Conservation (phyloP, 2,113 vertebrate species). For the Genyomyrus donnyi region DNA sequence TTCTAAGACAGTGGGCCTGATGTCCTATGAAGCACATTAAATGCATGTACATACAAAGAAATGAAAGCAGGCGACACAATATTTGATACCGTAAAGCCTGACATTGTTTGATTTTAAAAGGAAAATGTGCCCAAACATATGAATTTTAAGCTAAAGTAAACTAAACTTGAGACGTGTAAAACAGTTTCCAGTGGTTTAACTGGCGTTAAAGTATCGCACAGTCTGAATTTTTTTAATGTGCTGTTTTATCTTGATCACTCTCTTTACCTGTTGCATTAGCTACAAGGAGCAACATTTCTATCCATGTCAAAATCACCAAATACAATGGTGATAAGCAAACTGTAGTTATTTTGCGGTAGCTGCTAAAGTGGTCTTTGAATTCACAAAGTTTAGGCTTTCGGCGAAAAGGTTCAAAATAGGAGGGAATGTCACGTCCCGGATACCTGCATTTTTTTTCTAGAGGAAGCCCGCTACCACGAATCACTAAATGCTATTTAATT, state of each 20-base stretch:
- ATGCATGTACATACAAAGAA: neutral
- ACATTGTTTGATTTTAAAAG: neutral
- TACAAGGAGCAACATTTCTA: neutral
- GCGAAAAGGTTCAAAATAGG: neutral
- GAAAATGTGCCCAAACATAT: neutral
- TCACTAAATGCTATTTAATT: neutral
- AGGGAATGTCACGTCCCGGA: neutral
- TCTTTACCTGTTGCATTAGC: constrained; percentile 1
- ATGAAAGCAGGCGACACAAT: neutral
- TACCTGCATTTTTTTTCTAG: neutral
- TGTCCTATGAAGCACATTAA: neutral
- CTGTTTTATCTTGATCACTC: neutral
- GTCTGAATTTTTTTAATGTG: neutral
- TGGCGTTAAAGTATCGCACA: neutral
- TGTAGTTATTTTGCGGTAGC: neutral
- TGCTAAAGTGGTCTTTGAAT: neutral
- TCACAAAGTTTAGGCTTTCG: neutral
- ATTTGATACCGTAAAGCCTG: neutral
- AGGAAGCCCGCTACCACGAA: neutral
- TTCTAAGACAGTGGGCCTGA: neutral
- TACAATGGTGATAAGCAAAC: neutral
- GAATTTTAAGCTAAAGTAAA: neutral
- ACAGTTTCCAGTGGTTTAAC: neutral
- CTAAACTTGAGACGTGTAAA: neutral
- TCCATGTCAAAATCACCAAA: neutral